Conservation (phyloP, 53 echinoderm and acorn worm species). For the Paelopatides confundens region DNA sequence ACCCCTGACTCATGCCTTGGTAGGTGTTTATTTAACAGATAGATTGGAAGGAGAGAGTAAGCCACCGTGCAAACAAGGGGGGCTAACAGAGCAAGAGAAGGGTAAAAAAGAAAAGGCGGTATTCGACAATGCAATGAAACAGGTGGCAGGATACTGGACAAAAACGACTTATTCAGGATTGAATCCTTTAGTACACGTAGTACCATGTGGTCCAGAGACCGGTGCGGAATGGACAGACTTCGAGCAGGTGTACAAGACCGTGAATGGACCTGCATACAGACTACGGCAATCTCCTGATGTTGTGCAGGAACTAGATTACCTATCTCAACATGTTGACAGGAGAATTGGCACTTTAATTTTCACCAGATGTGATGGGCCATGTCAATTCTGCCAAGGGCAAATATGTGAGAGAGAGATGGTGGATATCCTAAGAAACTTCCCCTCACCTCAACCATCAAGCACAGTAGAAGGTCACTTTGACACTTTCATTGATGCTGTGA, state of each 20-base stretch:
- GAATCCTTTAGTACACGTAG: background rate
- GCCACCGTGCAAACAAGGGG: slow-evolving; percentile 35
- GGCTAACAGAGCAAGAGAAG: slow-evolving; percentile 16
- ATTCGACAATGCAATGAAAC: slow-evolving; percentile 50
- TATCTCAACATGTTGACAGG: slow-evolving; percentile 43
- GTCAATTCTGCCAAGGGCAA: background rate
- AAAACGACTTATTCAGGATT: background rate
- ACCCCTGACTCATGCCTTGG: slow-evolving; percentile 55
- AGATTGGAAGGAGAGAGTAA: slow-evolving; percentile 18
- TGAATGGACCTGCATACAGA: slow-evolving; percentile 16
- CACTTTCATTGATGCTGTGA: slow-evolving; percentile 39
- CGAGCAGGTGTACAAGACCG: background rate
- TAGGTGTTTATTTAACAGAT: slow-evolving; percentile 48
- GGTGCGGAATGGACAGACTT: background rate
- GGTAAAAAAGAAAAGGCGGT: slow-evolving; percentile 49
- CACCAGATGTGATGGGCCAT: slow-evolving; percentile 41
- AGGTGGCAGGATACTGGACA: slow-evolving; percentile 38
- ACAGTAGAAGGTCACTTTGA: slow-evolving; percentile 48
- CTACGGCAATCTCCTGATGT: background rate
- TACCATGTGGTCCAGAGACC: background rate
- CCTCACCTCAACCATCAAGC: slow-evolving; percentile 49
- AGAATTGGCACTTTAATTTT: slow-evolving; percentile 38
- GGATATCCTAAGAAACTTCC: slow-evolving; percentile 45
- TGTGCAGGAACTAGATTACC: slow-evolving; percentile 31
- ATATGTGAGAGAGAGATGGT: background rate